phyloP scores from a whole-genome alignment of 2,113 vertebrate genomes.

The Xyrauchen texanus region DNA sequence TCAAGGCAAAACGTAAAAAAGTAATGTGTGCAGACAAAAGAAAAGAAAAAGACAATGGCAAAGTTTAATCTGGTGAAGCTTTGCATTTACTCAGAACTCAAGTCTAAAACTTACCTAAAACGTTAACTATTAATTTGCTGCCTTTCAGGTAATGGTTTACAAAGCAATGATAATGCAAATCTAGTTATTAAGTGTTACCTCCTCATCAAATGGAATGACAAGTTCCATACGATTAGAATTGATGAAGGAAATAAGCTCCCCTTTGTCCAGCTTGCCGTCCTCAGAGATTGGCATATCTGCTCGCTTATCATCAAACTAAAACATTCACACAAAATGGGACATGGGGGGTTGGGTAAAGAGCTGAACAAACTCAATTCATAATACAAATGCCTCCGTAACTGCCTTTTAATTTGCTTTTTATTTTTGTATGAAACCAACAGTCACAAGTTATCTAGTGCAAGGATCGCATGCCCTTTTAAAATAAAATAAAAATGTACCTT shows the following conservation, averaged over 20 bases:
- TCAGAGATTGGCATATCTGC: conserved; percentile 75
- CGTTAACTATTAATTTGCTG: too few species aligned
- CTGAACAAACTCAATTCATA: not conserved
- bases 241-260: conserved; percentile 75
- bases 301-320: conserved; percentile 82
- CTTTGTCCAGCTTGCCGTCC: conserved; percentile 67
- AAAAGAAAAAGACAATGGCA: too few species aligned
- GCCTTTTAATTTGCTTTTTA: too few species aligned
- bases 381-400: not conserved
- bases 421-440: not conserved
- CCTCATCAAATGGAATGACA: conserved; percentile 78
- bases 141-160: too few species aligned
- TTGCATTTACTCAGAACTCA: too few species aligned
- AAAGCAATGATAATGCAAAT: too few species aligned
- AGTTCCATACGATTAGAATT: conserved; percentile 79
- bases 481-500: conserved; percentile 71
- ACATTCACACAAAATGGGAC: conserved; percentile 26
- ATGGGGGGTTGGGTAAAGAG: not conserved
- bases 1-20: too few species aligned
- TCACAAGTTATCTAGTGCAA: not conserved
- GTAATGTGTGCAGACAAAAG: too few species aligned
- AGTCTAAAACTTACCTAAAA: too few species aligned
- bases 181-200: conserved; percentile 68
- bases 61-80: too few species aligned
- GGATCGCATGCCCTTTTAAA: not conserved